phyloP scores from a whole-genome alignment of 2,888 invertebrate genomes.

The Campaea margaritaria region DNA sequence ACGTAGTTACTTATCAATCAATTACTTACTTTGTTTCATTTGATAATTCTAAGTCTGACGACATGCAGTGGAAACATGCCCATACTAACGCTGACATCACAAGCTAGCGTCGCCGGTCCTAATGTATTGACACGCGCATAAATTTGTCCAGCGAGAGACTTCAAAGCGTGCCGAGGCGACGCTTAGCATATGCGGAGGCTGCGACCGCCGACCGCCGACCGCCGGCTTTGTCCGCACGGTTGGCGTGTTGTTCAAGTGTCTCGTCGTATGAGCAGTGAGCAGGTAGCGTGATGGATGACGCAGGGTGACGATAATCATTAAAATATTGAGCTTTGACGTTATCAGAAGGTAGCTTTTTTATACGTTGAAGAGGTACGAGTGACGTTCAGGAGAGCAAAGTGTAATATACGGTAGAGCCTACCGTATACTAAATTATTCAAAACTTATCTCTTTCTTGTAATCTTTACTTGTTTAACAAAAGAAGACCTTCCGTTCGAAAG shows the following conservation, averaged over 20 bases:
- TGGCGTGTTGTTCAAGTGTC: constrained; percentile 21
- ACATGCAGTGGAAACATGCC: constrained; percentile 45
- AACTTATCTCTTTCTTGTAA: too few relatives aligned
- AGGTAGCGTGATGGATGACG: not conserved
- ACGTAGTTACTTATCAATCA: not conserved
- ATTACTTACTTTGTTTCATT: not conserved
- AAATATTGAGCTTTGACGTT: too few relatives aligned
- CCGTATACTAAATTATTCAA: too few relatives aligned
- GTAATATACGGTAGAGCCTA: too few relatives aligned
- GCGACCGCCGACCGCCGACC: constrained; percentile 4
- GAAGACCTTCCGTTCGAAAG: constrained; percentile 26
- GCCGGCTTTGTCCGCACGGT: constrained; percentile 25
- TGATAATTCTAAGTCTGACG: not conserved
- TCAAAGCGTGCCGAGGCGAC: constrained; percentile 51
- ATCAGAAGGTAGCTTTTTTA: too few relatives aligned
- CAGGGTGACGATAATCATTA: not conserved
- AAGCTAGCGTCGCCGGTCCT: constrained; percentile 58
- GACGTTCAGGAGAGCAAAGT: not conserved
- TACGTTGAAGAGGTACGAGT: too few relatives aligned
- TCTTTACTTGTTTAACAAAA: not conserved
- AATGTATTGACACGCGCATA: constrained; percentile 73
- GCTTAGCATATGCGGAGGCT: constrained; percentile 63
- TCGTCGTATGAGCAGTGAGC: not conserved
- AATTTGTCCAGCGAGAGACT: constrained; percentile 64
- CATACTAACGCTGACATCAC: constrained; percentile 67